Evolutionary conservation across 2,797 vertebrate species (phyloP).

Genomic region (Fratercula arctica): DNA sequence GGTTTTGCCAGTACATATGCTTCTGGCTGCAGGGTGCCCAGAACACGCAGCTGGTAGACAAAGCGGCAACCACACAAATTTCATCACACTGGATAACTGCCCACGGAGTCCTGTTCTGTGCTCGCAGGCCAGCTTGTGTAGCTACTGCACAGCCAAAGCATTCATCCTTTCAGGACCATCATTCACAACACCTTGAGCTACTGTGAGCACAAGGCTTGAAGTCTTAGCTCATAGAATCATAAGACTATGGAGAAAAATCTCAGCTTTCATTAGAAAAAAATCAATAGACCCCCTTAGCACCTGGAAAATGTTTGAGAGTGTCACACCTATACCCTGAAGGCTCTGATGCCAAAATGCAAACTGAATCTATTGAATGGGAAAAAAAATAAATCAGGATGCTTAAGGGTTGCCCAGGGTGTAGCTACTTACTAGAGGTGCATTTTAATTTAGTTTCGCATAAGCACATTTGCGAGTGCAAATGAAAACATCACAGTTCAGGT

Average conservation of each 20-base stretch:
- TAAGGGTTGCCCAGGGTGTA: not conserved
- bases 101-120: not conserved
- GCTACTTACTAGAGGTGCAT: not conserved
- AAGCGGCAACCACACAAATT: not conserved
- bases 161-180: not conserved
- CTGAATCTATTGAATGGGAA: not conserved
- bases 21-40: conserved; percentile 2
- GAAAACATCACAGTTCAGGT: not conserved
- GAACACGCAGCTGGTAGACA: not conserved
- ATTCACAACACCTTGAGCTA: not conserved
- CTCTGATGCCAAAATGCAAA: not conserved
- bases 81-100: not conserved
- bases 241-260: not conserved
- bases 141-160: not conserved
- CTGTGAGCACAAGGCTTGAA: not conserved
- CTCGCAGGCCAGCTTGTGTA: not conserved
- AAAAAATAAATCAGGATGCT: not conserved
- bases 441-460: not conserved
- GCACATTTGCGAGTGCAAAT: not conserved
- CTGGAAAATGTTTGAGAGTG: not conserved
- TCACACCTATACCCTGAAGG: not conserved
- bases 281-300: not conserved
- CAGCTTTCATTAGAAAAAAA: not conserved
- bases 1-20: not conserved
- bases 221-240: not conserved